These are phyloP conservation scores for Acanthurus tractus DNA, from an alignment of 2,797 vertebrate species.

Conservation along the genomic window DNA sequence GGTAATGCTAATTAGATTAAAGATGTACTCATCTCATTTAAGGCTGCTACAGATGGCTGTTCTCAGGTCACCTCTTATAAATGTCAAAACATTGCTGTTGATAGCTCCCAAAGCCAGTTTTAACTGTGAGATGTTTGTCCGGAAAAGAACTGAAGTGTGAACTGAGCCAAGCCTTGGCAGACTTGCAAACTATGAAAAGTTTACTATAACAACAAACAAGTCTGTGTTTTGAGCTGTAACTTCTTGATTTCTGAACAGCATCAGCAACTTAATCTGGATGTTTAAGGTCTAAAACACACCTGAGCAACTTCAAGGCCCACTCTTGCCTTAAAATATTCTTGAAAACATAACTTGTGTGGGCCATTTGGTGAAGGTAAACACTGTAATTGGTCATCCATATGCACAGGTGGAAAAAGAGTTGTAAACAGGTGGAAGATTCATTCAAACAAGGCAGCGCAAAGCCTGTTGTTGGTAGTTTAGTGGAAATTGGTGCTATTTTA, in stretches of 20 bases:
- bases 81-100: conserved; percentile 33
- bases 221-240: conserved; percentile 9
- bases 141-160: conserved; percentile 5
- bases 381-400: not conserved
- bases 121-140: conserved; percentile 36
- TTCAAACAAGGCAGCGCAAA: too few relatives aligned
- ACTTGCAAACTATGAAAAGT: not conserved
- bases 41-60: conserved; percentile 25
- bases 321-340: not conserved
- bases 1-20: conserved; percentile 44
- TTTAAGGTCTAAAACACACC: not conserved
- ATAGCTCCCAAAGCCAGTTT: conserved; percentile 29
- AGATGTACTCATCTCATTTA: conserved; percentile 41
- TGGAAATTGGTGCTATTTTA: too few relatives aligned
- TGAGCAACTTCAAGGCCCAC: not conserved
- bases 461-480: too few relatives aligned
- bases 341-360: not conserved
- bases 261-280: not conserved
- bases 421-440: too few relatives aligned
- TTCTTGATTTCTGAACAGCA: conserved; percentile 9
- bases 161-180: not conserved
- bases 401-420: too few relatives aligned
- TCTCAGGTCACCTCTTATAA: conserved; percentile 39
- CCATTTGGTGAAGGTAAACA: not conserved
- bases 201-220: not conserved